Percentiles rank a stretch among this genome's conserved stretches.
Conservation (phyloP, 2,797 vertebrate species). For the Coccyzus lansbergi region DNA sequence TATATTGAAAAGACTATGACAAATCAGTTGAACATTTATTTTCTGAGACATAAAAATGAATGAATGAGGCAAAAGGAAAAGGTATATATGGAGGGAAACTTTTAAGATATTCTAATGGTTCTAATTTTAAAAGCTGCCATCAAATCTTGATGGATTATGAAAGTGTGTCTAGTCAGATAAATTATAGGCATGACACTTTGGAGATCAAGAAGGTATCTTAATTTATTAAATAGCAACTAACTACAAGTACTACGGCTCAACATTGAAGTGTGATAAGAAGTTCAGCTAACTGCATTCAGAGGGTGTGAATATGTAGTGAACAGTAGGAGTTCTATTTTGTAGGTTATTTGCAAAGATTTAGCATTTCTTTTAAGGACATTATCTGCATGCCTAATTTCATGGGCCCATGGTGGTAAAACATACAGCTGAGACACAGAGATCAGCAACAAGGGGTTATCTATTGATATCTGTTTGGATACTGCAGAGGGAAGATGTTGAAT, state of each 20-base stretch:
- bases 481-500: neutral
- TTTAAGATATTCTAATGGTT: constrained; percentile 60
- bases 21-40: constrained; percentile 63
- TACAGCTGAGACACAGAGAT: neutral
- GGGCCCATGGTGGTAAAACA: neutral
- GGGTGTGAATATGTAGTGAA: neutral
- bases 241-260: neutral
- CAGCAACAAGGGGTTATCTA: neutral
- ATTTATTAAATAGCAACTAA: constrained; percentile 66
- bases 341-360: neutral
- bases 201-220: constrained; percentile 40
- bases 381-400: neutral
- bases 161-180: constrained; percentile 59
- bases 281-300: constrained; percentile 9
- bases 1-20: neutral
- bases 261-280: neutral
- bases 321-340: neutral
- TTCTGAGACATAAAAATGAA: constrained; percentile 60
- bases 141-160: constrained; percentile 63
- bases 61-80: constrained; percentile 62
- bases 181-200: constrained; percentile 51
- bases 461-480: neutral
- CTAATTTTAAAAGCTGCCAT: constrained; percentile 75
- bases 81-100: constrained; percentile 58
- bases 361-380: neutral